phyloP scores from a whole-genome alignment of 2,113 vertebrate species.

The Peromyscus maniculatus region DNA sequence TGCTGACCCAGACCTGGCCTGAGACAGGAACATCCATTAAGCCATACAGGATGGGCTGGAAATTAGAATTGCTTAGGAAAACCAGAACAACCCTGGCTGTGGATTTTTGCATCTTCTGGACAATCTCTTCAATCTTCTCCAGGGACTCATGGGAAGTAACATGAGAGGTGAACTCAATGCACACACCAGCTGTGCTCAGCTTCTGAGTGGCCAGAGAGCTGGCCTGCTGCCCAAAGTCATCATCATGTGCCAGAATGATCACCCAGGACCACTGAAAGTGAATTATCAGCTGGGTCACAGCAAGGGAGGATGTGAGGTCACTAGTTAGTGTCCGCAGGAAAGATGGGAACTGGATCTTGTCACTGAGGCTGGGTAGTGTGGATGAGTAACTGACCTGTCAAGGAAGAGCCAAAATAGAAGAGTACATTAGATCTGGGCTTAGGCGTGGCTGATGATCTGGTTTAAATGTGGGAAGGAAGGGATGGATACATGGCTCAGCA shows the following conservation, averaged over 20 bases:
- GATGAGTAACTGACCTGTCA: conserved; percentile 64
- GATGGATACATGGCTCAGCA: background rate
- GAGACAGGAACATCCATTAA: fast-evolving
- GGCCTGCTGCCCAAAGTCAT: conserved; percentile 74
- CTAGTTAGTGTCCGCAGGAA: conserved; percentile 69
- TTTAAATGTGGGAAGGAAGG: background rate
- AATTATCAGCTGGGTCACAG: conserved; percentile 45
- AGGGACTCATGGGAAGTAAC: background rate
- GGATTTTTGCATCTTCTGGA: conserved; percentile 32
- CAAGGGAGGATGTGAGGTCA: background rate
- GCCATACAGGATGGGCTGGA: background rate
- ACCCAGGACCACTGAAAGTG: conserved; percentile 72
- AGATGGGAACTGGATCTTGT: conserved; percentile 73
- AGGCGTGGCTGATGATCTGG: too few species aligned
- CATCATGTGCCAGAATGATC: conserved; percentile 64
- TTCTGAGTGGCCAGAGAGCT: conserved; percentile 52
- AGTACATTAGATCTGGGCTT: background rate
- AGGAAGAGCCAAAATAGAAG: background rate
- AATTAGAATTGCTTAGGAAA: background rate
- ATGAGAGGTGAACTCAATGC: conserved; percentile 51
- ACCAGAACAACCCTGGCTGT: conserved; percentile 49
- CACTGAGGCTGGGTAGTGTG: conserved; percentile 60
- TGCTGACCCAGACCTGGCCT: background rate
- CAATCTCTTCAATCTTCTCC: background rate
- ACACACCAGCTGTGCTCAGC: conserved; percentile 33